Percentiles rank a stretch among this genome's conserved stretches.
phyloP scores from a whole-genome alignment of 2,113 vertebrate genomes.

The Paedocypris sp. region DNA sequence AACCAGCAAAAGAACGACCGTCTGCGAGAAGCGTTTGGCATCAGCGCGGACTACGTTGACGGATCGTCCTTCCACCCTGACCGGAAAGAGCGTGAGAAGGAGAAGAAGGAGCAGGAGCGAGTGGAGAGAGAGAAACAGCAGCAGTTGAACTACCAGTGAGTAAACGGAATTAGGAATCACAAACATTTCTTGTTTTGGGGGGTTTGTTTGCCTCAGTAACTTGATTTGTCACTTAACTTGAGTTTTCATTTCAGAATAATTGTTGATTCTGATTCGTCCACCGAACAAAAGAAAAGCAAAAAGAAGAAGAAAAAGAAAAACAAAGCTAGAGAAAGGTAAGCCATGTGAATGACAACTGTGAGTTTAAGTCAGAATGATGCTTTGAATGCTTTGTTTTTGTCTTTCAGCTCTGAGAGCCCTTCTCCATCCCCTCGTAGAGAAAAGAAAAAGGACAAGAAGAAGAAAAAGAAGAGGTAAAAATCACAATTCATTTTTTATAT shows the following conservation, averaged over 20 bases:
- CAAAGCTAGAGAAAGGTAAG: slow-evolving; percentile 66
- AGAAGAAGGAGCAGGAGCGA: slow-evolving; percentile 63
- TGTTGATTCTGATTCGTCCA: slow-evolving; percentile 68
- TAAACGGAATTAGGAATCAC: neutral
- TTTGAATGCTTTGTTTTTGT: neutral
- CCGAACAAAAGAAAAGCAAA: slow-evolving; percentile 67
- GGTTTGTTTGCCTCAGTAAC: too few relatives aligned
- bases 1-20: slow-evolving; percentile 87
- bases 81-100: slow-evolving; percentile 67
- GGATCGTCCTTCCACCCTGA: slow-evolving; percentile 85
- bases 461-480: slow-evolving; percentile 82
- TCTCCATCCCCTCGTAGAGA: slow-evolving; percentile 65
- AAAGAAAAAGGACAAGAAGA: slow-evolving; percentile 67
- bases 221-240: too few relatives aligned
- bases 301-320: slow-evolving; percentile 88
- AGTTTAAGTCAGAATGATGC: too few relatives aligned
- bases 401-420: slow-evolving; percentile 67
- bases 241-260: slow-evolving; percentile 59
- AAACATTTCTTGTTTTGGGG: too few relatives aligned
- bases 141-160: slow-evolving; percentile 65
- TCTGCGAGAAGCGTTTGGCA: slow-evolving; percentile 79
- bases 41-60: slow-evolving; percentile 77
- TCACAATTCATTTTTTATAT: too few relatives aligned
- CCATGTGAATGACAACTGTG: fast-evolving
- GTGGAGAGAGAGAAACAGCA: slow-evolving; percentile 59